Evolutionary conservation across 2,113 vertebrate species (phyloP), one percentile per base, ranked within the genome.

Genomic region (Cryptoleucopteryx plumbea): DNA sequence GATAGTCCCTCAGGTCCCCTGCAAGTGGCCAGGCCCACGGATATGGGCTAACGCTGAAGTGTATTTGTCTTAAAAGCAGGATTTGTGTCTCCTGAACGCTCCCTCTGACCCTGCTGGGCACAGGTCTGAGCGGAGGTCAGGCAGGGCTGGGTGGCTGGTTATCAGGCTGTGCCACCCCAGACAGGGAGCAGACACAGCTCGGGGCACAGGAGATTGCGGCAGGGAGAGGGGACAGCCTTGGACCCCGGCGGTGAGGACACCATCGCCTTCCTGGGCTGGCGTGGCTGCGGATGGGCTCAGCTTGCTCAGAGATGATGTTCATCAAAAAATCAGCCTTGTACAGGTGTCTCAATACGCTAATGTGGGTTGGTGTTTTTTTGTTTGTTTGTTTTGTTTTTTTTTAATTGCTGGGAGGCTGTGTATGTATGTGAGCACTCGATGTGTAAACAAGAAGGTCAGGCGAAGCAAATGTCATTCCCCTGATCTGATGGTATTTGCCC

Each of bases 201-300:
- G 5, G 40, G 11, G 16, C 10, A 1, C 19, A 19, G 42, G 65
- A 23, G 29, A 10, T 6, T 20, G 59, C 1, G 1, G 32, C 47
- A n/a, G 31, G 78, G 71, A 56, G 36, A 55, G 23, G 48, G 36
- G 19, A 31, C 55, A 36, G 48, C 53, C 55, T 48, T 74, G 47
- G 9, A 19, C 29, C 6, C 3, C 0, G 3, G 13, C 1, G 3
- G 4, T 13, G 45, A 31, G 50, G 45, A 36, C 17, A 25, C 25
- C 45, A 22, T 32, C 10, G 0, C 26, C 31, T 38, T 62, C 71
- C 48, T 42, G 65, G 26, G 42, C 65, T 84, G 31, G 16, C 10
- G 6, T 10, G n/a, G 36, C 50, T 11, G 1, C 2, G 3, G 32
- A 21, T 3, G 7, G 27, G 13, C 2, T 40, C 38, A 15, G 5